Conservation (phyloP, 2,797 vertebrate species). For the Clamator glandarius region DNA sequence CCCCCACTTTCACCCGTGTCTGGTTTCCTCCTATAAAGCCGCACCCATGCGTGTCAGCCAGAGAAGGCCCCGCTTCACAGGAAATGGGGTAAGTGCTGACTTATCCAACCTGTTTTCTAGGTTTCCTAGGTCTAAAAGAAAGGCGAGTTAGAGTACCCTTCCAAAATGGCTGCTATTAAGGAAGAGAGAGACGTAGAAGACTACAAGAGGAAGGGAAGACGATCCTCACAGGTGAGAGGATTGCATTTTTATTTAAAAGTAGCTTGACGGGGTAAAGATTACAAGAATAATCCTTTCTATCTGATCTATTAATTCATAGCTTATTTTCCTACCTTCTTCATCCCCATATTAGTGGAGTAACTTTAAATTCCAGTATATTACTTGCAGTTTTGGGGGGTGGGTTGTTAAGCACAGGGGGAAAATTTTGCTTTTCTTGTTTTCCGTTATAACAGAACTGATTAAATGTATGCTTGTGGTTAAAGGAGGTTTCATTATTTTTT, state of each 20-base stretch:
- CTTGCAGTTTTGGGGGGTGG: neutral
- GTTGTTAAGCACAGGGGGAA: neutral
- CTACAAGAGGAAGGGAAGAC: slow-evolving; percentile 76
- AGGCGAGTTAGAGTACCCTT: slow-evolving; percentile 62
- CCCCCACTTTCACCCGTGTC: neutral
- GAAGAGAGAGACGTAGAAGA: slow-evolving; percentile 73
- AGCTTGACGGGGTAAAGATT: neutral
- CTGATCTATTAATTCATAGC: neutral
- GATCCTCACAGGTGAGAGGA: slow-evolving; percentile 72
- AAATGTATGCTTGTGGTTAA: neutral
- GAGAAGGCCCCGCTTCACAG: neutral
- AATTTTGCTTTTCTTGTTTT: neutral
- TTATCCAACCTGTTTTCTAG: slow-evolving; percentile 64
- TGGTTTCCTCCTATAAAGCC: neutral
- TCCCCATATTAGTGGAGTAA: neutral
- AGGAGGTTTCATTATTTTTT: neutral
- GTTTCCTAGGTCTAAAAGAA: slow-evolving; percentile 66
- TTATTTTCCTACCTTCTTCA: slow-evolving; percentile 4
- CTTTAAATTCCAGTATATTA: neutral
- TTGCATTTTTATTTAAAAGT: neutral
- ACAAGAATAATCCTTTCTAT: neutral
- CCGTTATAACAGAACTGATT: neutral
- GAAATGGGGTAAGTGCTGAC: slow-evolving; percentile 37
- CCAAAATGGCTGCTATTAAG: slow-evolving; percentile 73
- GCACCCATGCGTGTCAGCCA: neutral